A percentile compares a stretch with the other conserved stretches of the same genome.
phyloP scores from a whole-genome alignment of 2,113 vertebrate genomes.

The Hystrix brachyura region DNA sequence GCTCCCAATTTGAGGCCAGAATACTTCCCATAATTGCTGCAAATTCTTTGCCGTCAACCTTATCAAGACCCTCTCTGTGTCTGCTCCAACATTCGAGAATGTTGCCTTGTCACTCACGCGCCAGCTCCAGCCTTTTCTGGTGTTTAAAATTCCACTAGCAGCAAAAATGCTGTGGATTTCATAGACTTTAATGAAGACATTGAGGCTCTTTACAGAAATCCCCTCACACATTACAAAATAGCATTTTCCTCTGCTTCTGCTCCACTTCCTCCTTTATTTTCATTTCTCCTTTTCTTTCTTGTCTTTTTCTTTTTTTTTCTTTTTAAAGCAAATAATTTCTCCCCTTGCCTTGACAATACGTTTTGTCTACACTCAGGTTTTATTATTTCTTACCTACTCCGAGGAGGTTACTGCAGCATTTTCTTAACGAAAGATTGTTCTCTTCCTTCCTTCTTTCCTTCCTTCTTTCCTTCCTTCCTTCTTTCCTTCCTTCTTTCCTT shows the following conservation, averaged over 20 bases:
- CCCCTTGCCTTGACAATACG: neutral
- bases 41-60: slow-evolving; percentile 41
- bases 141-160: neutral
- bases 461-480: no score
- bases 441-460: neutral
- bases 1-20: neutral
- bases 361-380: neutral
- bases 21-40: slow-evolving; percentile 52
- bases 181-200: slow-evolving; percentile 18
- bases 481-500: no score
- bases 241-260: neutral
- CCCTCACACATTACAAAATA: neutral
- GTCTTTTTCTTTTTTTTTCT: neutral
- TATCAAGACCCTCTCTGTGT: neutral
- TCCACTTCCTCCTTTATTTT: neutral
- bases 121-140: neutral
- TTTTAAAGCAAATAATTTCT: neutral
- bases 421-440: neutral
- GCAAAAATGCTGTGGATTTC: slow-evolving; percentile 59
- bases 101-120: slow-evolving; percentile 40
- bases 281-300: neutral
- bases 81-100: slow-evolving; percentile 8
- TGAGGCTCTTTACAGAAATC: neutral
- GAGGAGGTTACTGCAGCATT: neutral
- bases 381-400: neutral